These are phyloP conservation scores for Hypomecis atomaria DNA, from an alignment of 2,888 invertebrate genomes.

Conservation along the genomic window DNA sequence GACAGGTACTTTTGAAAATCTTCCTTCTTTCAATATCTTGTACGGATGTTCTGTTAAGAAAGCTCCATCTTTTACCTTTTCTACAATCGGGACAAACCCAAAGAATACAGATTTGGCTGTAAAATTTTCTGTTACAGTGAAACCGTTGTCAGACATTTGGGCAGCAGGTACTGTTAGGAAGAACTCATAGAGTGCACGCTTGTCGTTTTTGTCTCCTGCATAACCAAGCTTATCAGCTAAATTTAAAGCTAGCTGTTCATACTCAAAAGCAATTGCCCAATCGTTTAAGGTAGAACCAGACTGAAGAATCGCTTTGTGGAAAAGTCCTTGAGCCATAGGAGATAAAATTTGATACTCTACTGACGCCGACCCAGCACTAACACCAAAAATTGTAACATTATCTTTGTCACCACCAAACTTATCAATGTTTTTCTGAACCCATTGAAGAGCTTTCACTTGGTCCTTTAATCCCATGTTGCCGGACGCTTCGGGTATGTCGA, in stretches of 20 bases:
- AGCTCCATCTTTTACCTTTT: slow-evolving; percentile 57
- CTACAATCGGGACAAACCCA: slow-evolving; percentile 63
- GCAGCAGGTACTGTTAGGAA: slow-evolving; percentile 44
- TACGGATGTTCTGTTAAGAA: slow-evolving; percentile 64
- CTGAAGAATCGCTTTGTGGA: slow-evolving; percentile 65
- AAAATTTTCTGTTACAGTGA: slow-evolving; percentile 40
- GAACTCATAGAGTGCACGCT: slow-evolving; percentile 47
- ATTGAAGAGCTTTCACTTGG: slow-evolving; percentile 64
- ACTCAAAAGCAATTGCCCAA: slow-evolving; percentile 58
- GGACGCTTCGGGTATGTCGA: slow-evolving; percentile 60
- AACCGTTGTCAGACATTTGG: slow-evolving; percentile 41
- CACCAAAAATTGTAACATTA: slow-evolving; percentile 64
- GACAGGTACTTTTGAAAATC: slow-evolving; percentile 67
- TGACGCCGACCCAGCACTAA: slow-evolving; percentile 62
- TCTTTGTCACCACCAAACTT: slow-evolving; percentile 61
- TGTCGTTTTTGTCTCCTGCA: slow-evolving; percentile 47
- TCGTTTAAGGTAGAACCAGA: slow-evolving; percentile 63
- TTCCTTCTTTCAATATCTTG: slow-evolving; percentile 63
- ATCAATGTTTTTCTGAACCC: slow-evolving; percentile 63
- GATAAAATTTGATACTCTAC: slow-evolving; percentile 63
- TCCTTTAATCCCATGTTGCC: slow-evolving; percentile 74
- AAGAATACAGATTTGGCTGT: slow-evolving; percentile 48
- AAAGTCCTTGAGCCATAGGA: slow-evolving; percentile 56
- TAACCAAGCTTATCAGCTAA: slow-evolving; percentile 54
- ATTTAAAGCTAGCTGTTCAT: slow-evolving; percentile 46